Percentiles rank a stretch among this genome's conserved stretches.
Conservation (phyloP, 1,140 invertebrate species). For the Temnothorax longispinosus region DNA sequence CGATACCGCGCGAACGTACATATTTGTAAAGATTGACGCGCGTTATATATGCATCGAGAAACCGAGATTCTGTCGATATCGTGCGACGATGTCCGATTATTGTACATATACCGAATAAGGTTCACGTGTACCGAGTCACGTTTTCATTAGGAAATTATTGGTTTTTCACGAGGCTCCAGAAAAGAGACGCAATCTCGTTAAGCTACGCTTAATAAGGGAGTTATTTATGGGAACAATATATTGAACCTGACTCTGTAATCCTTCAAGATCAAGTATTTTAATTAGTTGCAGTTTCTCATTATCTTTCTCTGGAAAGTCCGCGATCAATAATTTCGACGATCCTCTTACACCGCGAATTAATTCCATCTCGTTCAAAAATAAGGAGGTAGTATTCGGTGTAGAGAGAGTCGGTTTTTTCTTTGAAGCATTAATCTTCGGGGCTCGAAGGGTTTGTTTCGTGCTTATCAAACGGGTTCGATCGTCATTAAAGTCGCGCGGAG, state of each 20-base stretch:
- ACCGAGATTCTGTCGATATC: constrained; percentile 29
- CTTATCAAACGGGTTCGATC: background rate
- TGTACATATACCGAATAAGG: background rate
- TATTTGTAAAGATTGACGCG: constrained; percentile 1
- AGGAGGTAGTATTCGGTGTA: background rate
- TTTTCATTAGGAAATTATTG: background rate
- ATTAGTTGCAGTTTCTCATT: constrained; percentile 1
- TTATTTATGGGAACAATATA: background rate
- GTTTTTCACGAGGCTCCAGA: background rate
- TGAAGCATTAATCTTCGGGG: background rate
- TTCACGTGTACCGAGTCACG: background rate
- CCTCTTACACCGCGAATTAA: constrained; percentile 10
- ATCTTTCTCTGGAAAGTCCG: background rate
- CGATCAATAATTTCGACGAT: background rate
- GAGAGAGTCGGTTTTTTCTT: background rate
- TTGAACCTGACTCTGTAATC: background rate
- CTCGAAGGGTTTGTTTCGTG: background rate
- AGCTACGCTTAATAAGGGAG: background rate
- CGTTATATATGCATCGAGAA: background rate
- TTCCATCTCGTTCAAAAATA: background rate
- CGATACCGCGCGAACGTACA: constrained; percentile 3
- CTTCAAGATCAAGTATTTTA: background rate
- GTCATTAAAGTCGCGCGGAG: background rate
- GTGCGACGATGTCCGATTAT: background rate
- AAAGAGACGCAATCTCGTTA: constrained; percentile 2